Conservation (phyloP, 2,113 vertebrate species). For the Synodontis membranacea region DNA sequence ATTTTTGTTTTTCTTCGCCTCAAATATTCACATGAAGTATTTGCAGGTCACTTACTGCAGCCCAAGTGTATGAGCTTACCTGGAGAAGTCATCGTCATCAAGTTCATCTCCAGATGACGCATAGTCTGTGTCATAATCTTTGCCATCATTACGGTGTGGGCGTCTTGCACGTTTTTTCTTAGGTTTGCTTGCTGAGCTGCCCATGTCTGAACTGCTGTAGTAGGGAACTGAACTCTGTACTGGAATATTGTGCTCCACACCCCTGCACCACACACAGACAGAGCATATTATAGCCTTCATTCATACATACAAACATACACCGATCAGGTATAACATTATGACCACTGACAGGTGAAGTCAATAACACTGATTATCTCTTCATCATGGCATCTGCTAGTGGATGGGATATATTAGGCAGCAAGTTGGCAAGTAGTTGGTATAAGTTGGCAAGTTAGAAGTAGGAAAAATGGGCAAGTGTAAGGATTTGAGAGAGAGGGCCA, state of each 20-base stretch:
- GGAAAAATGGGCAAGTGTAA: too few species aligned
- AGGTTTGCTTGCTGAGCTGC: slow-evolving; percentile 64
- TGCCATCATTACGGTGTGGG: slow-evolving; percentile 61
- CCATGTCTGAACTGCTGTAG: slow-evolving; percentile 66
- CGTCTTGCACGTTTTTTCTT: slow-evolving; percentile 67
- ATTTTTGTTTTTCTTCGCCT: neutral
- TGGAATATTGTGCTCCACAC: slow-evolving; percentile 37
- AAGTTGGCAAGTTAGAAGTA: too few species aligned
- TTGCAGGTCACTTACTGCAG: neutral
- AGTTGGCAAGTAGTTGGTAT: too few species aligned
- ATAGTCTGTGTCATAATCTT: slow-evolving; percentile 79
- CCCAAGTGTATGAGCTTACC: slow-evolving; percentile 60
- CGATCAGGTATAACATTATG: too few species aligned
- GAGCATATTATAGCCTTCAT: neutral
- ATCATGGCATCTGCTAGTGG: too few species aligned
- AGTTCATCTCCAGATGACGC: slow-evolving; percentile 87
- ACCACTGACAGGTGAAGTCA: too few species aligned
- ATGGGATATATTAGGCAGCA: too few species aligned
- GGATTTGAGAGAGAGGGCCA: too few species aligned
- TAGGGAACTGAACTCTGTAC: slow-evolving; percentile 52
- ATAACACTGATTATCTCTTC: too few species aligned
- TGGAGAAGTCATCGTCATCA: slow-evolving; percentile 82
- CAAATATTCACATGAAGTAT: neutral
- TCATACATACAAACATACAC: too few species aligned
- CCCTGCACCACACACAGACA: slow-evolving; percentile 19